These are phyloP conservation scores for Hypercompe scribonia DNA, from an alignment of 2,888 invertebrate genomes.

Conservation along the genomic window DNA sequence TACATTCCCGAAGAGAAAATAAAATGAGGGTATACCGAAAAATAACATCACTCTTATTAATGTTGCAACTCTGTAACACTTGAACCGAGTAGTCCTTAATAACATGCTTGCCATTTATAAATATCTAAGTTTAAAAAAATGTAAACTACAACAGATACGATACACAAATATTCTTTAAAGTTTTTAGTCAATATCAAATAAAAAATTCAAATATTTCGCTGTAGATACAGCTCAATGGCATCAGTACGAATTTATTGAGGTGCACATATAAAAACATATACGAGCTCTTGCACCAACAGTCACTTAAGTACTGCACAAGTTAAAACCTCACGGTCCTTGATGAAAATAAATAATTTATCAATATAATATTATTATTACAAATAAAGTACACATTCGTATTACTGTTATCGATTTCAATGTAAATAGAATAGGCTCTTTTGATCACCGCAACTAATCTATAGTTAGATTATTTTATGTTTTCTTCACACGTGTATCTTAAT, in stretches of 20 bases:
- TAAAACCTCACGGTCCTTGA: constrained; percentile 50
- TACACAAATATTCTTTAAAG: background rate
- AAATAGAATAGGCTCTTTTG: constrained; percentile 65
- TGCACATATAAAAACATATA: constrained; percentile 55
- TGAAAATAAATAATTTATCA: constrained; percentile 69
- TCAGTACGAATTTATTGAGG: constrained; percentile 54
- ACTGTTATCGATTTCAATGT: constrained; percentile 64
- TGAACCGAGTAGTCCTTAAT: constrained; percentile 75
- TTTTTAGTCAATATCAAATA: constrained; percentile 68
- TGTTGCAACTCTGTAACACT: constrained; percentile 64
- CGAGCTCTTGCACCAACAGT: constrained; percentile 55
- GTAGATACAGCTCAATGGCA: constrained; percentile 71
- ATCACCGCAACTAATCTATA: constrained; percentile 52
- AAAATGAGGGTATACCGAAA: constrained; percentile 70
- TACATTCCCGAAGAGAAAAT: constrained; percentile 56
- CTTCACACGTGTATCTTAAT: constrained; percentile 34
- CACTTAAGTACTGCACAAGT: constrained; percentile 58
- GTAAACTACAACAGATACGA: background rate
- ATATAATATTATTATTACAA: constrained; percentile 64
- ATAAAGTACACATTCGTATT: constrained; percentile 58
- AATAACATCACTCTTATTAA: constrained; percentile 70
- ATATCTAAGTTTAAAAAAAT: constrained; percentile 3
- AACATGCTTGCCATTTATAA: constrained; percentile 79
- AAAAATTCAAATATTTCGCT: constrained; percentile 77
- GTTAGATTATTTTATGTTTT: constrained; percentile 48